Base-by-base conservation (phyloP, 2,888 invertebrate species). In the Caenorhabditis afra region DNA sequence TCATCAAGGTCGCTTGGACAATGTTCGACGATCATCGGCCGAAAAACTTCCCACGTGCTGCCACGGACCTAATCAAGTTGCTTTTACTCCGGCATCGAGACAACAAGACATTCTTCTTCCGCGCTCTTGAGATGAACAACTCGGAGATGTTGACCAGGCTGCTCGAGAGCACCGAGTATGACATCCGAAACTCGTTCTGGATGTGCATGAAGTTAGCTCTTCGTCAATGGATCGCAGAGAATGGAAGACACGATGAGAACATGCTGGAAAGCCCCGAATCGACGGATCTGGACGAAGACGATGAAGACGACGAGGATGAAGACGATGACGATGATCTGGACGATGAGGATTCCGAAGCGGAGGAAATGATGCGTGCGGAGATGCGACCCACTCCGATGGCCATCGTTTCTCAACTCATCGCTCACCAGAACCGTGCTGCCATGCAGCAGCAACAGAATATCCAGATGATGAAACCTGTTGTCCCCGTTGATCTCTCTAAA, bases 21-120 rank as follows among this genome's bases (percentile, higher is more conserved):
- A 66, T 79, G 64, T 79, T 75, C 39, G 79, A 79, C 23, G 79
- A 79, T 4, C 16, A n/a, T 10, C 44, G 79, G 0, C 79, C 79
- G 10, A 74, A 74, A 22, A 55, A 45, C 4, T 79, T 70, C 49
- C 79, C 79, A 2, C 74, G 68, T n/a, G 16, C 35, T 5, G 41
- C 74, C 10, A 59, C 65, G 0, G 79, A 79, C 12, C 47, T 79
- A 5, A 58, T 79, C 12, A 74, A 64, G 23, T 8, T 44, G 7
- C 61, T 79, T 16, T 53, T 79, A 45, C 8, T 14, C 3, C 29
- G 49, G 1, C 64, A 74, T 47, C 67, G 45, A 0, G 62, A 79
- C 11, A 74, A 67, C 45, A 79, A 70, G 14, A 12, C 39, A 4
- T 45, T 39, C 22, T 59, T 79, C 52, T 74, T 79, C 61, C 64